Base-by-base conservation (phyloP, 2,113 vertebrate species). In the Odontesthes bonariensis region DNA sequence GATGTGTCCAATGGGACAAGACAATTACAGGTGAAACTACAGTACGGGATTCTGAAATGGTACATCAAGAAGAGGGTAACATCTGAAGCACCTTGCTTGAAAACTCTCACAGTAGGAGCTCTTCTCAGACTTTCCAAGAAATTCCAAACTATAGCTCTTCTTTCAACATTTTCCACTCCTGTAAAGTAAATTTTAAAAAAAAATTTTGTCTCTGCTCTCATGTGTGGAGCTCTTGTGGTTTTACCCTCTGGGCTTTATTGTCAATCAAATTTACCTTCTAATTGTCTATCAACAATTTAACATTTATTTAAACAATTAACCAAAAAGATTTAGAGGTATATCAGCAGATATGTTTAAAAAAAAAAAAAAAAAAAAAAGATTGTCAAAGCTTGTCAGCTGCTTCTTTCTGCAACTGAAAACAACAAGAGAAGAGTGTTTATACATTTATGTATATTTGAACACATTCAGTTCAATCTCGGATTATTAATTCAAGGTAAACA, bases 1-100 rank as follows among this genome's bases (percentile, higher is more conserved):
- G 27, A 27, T 16, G 31, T 12, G 60, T 54, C 70, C 72, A 46
- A 70, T 49, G 61, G 81, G 84, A 88, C 85, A 56, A 79, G 82
- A 89, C 88, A 90, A 86, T 93, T 93, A 87, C 83, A 75, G 56
- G 66, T 67, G 66, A 76, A 84, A 63, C 77, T 69, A 63, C 80
- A 77, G 77, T 14, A 13, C 44, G 81, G 79, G 73, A 79, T 65
- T 61, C 77, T 79, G 73, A 58, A 59, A 56, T n/a, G 60, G 51
- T 76, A 59, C 72, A 70, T 82, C 52, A 79, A 67, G 59, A 44
- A 64, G 60, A 49, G 79, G 65, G 60, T 32, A 2, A 72, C 35
- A 51, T 73, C 75, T 61, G 27, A 76, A 47, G 38, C 75, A 42
- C 31, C 0, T 5, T 56, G 42, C 57, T 49, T 32, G 35, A 51